A percentile compares a stretch with the other conserved stretches of the same genome.
phyloP scores from a whole-genome alignment of 2,113 vertebrate species.

The Acrocephalus arundinaceus region DNA sequence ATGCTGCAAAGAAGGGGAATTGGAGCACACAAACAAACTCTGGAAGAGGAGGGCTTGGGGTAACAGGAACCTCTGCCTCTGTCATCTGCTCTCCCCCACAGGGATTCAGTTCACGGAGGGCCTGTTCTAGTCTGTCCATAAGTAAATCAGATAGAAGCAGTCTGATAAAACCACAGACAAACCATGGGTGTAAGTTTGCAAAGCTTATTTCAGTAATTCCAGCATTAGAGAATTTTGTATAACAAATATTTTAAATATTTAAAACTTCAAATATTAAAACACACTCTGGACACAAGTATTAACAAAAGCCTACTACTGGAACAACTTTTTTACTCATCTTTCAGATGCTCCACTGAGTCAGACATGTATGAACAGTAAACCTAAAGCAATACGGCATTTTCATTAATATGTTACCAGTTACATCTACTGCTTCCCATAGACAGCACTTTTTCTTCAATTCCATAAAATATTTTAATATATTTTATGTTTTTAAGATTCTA shows the following conservation, averaged over 20 bases:
- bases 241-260: neutral
- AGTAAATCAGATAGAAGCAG: neutral
- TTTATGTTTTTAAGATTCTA: neutral
- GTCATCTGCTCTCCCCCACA: neutral
- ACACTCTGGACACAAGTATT: neutral
- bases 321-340: neutral
- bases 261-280: neutral
- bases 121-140: fast-evolving
- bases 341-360: neutral
- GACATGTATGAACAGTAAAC: neutral
- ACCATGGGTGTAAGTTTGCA: neutral
- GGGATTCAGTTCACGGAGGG: neutral
- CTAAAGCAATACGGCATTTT: neutral
- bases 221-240: neutral
- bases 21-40: neutral
- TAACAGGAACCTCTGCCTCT: neutral
- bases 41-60: neutral
- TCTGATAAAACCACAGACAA: neutral
- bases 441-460: neutral
- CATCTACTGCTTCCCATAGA: neutral
- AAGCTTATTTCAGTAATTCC: neutral
- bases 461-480: neutral
- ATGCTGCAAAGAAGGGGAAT: neutral
- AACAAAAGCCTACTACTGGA: neutral
- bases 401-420: neutral